A percentile compares a stretch with the other conserved stretches of the same genome.
Conservation (phyloP, 2,113 vertebrate species). For the Urocolius indicus region DNA sequence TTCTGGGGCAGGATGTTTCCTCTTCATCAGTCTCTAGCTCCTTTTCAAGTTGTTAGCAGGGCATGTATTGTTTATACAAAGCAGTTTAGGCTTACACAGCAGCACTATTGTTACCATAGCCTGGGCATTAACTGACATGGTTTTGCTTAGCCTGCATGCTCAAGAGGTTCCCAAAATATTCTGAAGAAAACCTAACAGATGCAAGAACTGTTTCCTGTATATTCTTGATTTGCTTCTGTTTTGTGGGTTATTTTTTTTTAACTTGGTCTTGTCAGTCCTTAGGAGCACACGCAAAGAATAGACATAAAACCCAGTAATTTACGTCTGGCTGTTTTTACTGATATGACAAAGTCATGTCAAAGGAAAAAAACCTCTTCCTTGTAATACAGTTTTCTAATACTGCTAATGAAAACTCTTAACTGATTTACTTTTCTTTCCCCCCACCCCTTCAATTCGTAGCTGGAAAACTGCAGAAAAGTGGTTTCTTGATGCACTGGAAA, state of each 20-base stretch:
- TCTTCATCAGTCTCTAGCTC: too few relatives aligned
- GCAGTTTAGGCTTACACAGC: too few relatives aligned
- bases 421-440: background rate
- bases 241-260: background rate
- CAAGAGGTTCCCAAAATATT: background rate
- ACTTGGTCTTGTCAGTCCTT: background rate
- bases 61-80: too few relatives aligned
- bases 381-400: background rate
- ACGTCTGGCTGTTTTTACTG: background rate
- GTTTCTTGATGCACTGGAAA: constrained; percentile 97
- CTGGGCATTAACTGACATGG: too few relatives aligned
- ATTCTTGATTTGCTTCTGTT: background rate
- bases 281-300: background rate
- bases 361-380: background rate
- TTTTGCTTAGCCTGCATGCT: background rate
- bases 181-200: background rate
- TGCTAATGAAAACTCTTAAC: background rate
- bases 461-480: constrained; percentile 96
- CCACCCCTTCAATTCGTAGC: constrained; percentile 71
- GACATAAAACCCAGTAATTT: background rate
- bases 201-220: background rate
- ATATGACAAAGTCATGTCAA: background rate
- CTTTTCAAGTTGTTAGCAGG: too few relatives aligned
- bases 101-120: too few relatives aligned
- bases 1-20: too few relatives aligned